These are phyloP conservation scores for Pontoporia blainvillei DNA, from an alignment of 2,113 vertebrate species.

Conservation along the genomic window DNA sequence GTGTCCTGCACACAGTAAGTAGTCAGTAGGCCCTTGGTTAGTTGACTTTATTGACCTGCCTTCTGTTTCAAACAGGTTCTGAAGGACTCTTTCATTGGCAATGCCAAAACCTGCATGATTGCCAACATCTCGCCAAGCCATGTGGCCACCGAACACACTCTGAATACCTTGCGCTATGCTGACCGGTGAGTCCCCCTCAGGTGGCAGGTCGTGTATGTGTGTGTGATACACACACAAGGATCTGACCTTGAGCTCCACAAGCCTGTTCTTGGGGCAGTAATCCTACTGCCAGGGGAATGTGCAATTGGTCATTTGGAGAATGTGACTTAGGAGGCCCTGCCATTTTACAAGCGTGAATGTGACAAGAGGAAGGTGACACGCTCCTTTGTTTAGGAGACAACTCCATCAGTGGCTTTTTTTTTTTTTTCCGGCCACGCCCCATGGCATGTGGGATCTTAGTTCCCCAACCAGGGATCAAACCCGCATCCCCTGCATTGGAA, in stretches of 20 bases:
- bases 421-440: no score
- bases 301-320: neutral
- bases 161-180: constrained; percentile 94
- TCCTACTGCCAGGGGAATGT: neutral
- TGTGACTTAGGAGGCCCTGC: neutral
- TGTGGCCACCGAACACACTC: constrained; percentile 89
- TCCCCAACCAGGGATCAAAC: no score
- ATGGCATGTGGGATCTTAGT: no score
- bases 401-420: neutral
- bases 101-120: constrained; percentile 96
- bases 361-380: neutral
- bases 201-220: neutral
- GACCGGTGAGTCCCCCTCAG: constrained; percentile 84
- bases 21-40: neutral
- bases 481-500: no score
- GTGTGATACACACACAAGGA: neutral
- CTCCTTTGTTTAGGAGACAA: neutral
- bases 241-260: neutral
- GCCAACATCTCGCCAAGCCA: constrained; percentile 92
- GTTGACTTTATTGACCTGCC: neutral
- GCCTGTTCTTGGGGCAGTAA: neutral
- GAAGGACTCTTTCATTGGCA: constrained; percentile 93
- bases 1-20: neutral
- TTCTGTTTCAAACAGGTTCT: constrained; percentile 84
- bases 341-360: neutral